Base-by-base conservation (phyloP, 2,888 invertebrate genomes). In the Saturnia pavonia region DNA sequence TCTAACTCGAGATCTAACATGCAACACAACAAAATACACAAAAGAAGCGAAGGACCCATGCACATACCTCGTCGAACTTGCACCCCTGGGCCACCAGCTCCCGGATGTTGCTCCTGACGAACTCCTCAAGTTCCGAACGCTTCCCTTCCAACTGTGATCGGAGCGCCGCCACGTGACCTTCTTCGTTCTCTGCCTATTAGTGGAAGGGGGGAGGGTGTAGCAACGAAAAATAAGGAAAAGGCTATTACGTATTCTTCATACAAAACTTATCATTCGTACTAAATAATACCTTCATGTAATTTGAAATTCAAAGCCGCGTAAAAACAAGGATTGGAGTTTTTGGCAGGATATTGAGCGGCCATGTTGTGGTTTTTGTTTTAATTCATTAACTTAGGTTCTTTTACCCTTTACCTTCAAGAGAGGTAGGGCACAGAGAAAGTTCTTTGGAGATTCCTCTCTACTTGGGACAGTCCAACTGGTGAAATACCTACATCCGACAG, bases 101-200 rank as follows among this genome's bases (percentile, higher is more conserved):
- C 81, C 89, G 88, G 71, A 95, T 83, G 78, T 92, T 94, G 84
- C 83, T 88, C 70, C 88, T 88, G 80, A 95, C 91, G 78, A 93
- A 95, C 76, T 91, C 90, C 69, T 94, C 93, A 76, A 95, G 87
- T 81, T 94, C 93, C 51, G 89, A 87, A 80, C 88, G 88, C 88
- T 95, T 95, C 76, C 90, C 92, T 76, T 92, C 94, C 76, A 95
- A 88, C 81, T 94, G 94, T 63, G 89, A 85, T 80, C 94, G 92
- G 82, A 95, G 91, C 69, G 94, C 94, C 76, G 94, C 91, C 86
- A 95, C 94, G 86, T 94, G 94, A 78, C 92, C 92, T 89, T 95
- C 95, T 88, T 96, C 96, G 85, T 94, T 95, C 90, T 95, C 95
- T 89, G 96, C 96, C 96, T 96, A 95, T 76, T 80, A 74, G 78